Percentiles rank a stretch among this genome's conserved stretches.
phyloP scores from a whole-genome alignment of 2,797 vertebrate species.

The Danionella dracula region DNA sequence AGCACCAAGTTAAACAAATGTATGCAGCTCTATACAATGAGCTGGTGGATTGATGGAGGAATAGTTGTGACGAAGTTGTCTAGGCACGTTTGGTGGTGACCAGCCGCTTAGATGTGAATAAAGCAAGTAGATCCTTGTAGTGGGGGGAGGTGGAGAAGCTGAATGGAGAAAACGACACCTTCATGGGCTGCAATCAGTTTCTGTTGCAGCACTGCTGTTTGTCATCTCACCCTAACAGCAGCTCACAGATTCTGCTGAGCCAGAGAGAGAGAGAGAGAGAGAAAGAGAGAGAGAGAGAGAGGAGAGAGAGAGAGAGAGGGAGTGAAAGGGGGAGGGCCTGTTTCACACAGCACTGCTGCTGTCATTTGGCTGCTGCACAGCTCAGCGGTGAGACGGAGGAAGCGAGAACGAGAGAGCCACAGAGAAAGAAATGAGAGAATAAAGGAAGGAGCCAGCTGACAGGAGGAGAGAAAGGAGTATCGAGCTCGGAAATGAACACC shows the following conservation, averaged over 20 bases:
- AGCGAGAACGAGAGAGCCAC: slow-evolving; percentile 41
- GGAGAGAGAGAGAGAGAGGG: slow-evolving; percentile 44
- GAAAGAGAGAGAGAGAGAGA: slow-evolving; percentile 24
- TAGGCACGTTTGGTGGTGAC: no score
- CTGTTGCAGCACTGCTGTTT: slow-evolving; percentile 44
- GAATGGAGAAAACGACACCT: slow-evolving; percentile 43
- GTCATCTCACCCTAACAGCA: slow-evolving; percentile 38
- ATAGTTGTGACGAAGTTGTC: slow-evolving; percentile 36
- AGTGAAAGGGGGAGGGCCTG: slow-evolving; percentile 56
- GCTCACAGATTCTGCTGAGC: slow-evolving; percentile 57
- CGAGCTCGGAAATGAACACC: no score
- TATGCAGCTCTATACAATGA: no score
- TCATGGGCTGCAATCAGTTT: slow-evolving; percentile 36
- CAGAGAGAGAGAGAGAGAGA: slow-evolving; percentile 37
- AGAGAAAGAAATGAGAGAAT: slow-evolving; percentile 50
- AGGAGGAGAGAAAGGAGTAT: slow-evolving; percentile 52
- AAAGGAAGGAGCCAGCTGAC: slow-evolving; percentile 66
- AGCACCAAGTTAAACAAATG: no score
- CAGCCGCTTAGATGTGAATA: no score
- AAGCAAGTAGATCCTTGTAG: neutral
- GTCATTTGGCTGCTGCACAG: slow-evolving; percentile 80
- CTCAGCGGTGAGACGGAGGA: slow-evolving; percentile 68
- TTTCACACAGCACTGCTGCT: slow-evolving; percentile 68
- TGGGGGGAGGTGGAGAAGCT: slow-evolving; percentile 65
- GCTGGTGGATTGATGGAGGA: no score